phyloP scores from a whole-genome alignment of 2,113 vertebrate genomes.

The Coturnix japonica region DNA sequence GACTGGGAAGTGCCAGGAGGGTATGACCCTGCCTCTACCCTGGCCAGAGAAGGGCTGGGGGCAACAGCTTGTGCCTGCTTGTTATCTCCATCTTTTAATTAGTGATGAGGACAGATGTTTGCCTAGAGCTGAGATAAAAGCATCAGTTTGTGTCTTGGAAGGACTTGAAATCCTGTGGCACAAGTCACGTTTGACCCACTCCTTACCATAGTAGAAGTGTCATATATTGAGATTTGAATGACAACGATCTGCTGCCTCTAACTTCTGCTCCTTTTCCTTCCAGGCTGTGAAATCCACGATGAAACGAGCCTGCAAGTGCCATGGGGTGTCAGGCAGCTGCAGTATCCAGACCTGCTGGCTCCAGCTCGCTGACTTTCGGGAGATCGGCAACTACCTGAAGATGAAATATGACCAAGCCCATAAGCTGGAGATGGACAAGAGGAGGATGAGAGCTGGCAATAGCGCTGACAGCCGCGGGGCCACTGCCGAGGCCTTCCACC shows the following conservation, averaged over 20 bases:
- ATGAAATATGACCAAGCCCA: constrained; percentile 87
- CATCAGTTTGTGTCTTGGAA: not conserved
- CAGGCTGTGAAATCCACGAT: constrained; percentile 91
- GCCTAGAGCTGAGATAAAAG: not conserved
- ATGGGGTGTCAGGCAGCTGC: constrained; percentile 96
- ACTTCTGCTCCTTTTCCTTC: not conserved
- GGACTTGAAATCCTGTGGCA: not conserved
- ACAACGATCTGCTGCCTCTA: not conserved
- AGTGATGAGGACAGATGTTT: not conserved
- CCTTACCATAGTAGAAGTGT: accelerated
- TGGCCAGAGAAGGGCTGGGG: not conserved
- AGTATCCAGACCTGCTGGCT: constrained; percentile 97
- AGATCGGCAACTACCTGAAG: constrained; percentile 91
- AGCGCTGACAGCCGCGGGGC: constrained; percentile 87
- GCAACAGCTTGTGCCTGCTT: not conserved
- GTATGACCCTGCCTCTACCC: not conserved
- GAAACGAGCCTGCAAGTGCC: constrained; percentile 93
- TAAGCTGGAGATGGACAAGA: constrained; percentile 94
- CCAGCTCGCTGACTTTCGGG: constrained; percentile 91
- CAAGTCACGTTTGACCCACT: accelerated
- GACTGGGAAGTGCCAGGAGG: not conserved
- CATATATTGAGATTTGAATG: accelerated
- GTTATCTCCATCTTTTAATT: not conserved
- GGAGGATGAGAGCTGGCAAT: constrained; percentile 84
- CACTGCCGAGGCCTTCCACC: constrained; percentile 81